Conservation (phyloP, 2,888 invertebrate species). For the Agrochola macilenta region DNA sequence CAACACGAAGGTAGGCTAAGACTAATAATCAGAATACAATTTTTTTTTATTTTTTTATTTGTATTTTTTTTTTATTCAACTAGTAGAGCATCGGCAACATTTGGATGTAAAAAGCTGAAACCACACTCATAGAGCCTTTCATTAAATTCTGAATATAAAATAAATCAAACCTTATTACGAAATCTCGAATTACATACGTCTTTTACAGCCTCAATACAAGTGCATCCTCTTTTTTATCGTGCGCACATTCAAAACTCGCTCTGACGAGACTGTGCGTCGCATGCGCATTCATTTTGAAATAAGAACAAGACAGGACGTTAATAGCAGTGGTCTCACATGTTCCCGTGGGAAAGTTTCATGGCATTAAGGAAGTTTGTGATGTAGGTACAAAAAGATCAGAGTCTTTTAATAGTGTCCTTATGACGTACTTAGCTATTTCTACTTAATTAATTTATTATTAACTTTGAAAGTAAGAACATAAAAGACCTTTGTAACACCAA, state of each 20-base stretch:
- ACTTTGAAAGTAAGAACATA: background rate
- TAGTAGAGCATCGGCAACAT: background rate
- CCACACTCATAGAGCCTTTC: no score
- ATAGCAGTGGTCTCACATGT: conserved; percentile 20
- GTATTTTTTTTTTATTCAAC: background rate
- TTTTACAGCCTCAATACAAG: conserved; percentile 2
- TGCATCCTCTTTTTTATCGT: conserved; percentile 25
- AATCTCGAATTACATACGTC: background rate
- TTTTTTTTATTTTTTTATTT: no score
- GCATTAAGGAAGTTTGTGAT: conserved; percentile 2
- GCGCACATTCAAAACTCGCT: background rate
- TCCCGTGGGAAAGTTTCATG: conserved; percentile 54
- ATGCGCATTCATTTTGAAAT: conserved; percentile 45
- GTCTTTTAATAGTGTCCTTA: background rate
- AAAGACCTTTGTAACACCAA: background rate
- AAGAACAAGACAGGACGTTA: conserved; percentile 42
- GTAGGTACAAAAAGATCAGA: conserved; percentile 14
- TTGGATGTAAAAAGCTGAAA: background rate
- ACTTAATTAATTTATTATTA: background rate
- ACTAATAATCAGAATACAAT: no score
- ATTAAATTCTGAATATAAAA: background rate
- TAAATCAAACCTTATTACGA: background rate
- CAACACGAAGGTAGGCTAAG: no score
- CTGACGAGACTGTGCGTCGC: conserved; percentile 24
- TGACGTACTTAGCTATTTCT: conserved; percentile 12